Evolutionary conservation across 2,113 vertebrate genomes (phyloP).

Genomic region (Fregetta grallaria): DNA sequence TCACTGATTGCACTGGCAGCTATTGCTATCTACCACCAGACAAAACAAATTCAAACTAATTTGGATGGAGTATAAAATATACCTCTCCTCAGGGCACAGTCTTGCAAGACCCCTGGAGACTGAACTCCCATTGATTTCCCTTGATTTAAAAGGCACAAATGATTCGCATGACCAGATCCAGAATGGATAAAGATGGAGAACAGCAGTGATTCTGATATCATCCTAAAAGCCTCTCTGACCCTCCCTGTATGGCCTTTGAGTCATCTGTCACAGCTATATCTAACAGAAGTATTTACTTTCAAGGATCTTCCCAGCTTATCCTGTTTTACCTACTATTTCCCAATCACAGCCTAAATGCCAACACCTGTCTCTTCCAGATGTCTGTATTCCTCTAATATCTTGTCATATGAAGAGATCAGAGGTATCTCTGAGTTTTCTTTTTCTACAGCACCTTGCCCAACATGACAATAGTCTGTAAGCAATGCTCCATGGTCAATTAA

Average conservation of each 20-base stretch:
- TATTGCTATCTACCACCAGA: background rate
- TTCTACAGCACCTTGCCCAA: background rate
- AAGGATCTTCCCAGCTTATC: background rate
- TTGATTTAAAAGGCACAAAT: slow-evolving; percentile 50
- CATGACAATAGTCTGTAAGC: background rate
- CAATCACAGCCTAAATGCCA: background rate
- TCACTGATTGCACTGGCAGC: slow-evolving; percentile 22
- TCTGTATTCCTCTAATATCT: background rate
- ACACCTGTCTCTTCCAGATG: background rate
- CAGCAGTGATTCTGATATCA: slow-evolving; percentile 1
- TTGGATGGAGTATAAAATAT: slow-evolving; percentile 27
- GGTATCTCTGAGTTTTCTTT: background rate
- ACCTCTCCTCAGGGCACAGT: slow-evolving; percentile 20
- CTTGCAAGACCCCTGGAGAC: background rate
- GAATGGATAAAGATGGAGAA: slow-evolving; percentile 48
- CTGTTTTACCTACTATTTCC: background rate
- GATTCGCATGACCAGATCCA: slow-evolving; percentile 37
- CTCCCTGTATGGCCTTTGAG: background rate
- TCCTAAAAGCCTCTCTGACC: slow-evolving; percentile 4
- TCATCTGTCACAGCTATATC: slow-evolving; percentile 20
- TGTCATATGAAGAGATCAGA: background rate
- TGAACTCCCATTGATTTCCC: slow-evolving; percentile 57
- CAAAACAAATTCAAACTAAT: slow-evolving; percentile 39
- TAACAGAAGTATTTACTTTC: slow-evolving; percentile 10
- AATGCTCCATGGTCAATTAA: background rate